These are phyloP conservation scores for Crenuchus spilurus DNA, from an alignment of 2,797 vertebrate species.

Conservation along the genomic window DNA sequence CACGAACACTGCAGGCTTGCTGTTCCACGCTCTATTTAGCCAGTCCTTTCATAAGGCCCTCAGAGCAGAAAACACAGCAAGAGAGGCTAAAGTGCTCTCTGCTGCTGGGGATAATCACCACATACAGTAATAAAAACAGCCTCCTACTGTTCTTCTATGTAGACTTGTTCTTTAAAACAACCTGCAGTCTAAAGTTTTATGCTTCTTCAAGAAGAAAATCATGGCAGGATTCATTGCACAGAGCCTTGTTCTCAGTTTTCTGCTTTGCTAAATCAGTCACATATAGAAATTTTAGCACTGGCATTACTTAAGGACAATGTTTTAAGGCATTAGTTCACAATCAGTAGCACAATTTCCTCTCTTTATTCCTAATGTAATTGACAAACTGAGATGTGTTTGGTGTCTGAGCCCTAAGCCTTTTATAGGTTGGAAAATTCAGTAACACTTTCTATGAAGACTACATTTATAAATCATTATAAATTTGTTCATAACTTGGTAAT, in stretches of 20 bases:
- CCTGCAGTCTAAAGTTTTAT: not conserved
- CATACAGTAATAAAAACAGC: not conserved
- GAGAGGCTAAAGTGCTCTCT: constrained; percentile 22
- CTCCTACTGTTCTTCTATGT: not conserved
- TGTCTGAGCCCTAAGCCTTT: too few species aligned
- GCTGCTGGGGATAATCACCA: constrained; percentile 7
- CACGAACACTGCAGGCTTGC: constrained; percentile 3
- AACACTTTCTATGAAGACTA: too few species aligned
- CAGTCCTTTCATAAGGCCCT: constrained; percentile 18
- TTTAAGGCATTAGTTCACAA: too few species aligned
- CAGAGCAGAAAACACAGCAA: not conserved
- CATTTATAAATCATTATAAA: too few species aligned
- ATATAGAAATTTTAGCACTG: too few species aligned
- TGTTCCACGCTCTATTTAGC: constrained; percentile 26
- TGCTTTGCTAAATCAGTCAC: not conserved
- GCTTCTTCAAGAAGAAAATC: not conserved
- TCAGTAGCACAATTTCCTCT: too few species aligned
- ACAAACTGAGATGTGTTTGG: too few species aligned
- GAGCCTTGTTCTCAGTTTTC: not conserved
- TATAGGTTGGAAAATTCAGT: too few species aligned
- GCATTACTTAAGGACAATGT: too few species aligned
- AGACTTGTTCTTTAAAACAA: not conserved
- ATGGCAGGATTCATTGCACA: not conserved
- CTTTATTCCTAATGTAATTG: too few species aligned
- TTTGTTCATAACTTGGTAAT: too few species aligned